A percentile compares a stretch with the other conserved stretches of the same genome.
Conservation (phyloP, 2,797 vertebrate species). For the Cheirogaleus major region DNA sequence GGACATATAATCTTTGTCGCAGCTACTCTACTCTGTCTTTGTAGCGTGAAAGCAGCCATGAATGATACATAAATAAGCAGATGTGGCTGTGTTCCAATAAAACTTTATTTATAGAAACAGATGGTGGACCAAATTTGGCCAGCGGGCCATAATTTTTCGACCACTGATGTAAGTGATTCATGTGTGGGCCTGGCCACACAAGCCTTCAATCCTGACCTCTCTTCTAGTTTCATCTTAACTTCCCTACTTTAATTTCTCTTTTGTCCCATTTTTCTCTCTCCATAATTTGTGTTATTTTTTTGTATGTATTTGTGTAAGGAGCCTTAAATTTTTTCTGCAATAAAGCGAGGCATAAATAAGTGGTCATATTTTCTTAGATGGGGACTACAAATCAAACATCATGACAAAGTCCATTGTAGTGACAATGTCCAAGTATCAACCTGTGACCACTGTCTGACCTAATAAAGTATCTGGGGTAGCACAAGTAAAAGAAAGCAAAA, state of each 20-base stretch:
- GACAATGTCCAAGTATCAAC: neutral
- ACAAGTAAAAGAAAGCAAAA: neutral
- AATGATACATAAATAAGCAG: neutral
- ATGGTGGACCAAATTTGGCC: neutral
- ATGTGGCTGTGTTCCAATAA: neutral
- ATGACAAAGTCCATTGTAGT: neutral
- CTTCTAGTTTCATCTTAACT: neutral
- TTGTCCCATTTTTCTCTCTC: neutral
- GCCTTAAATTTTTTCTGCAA: neutral
- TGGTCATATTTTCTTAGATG: neutral
- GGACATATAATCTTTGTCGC: neutral
- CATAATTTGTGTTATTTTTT: neutral
- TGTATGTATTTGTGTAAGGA: neutral
- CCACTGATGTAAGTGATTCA: neutral
- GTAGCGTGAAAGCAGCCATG: neutral
- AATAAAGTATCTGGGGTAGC: neutral
- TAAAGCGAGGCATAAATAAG: neutral
- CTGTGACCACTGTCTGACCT: neutral
- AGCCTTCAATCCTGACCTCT: neutral
- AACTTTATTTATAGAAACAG: slow-evolving; percentile 34
- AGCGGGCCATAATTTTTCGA: neutral
- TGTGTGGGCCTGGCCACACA: neutral
- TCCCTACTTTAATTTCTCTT: neutral
- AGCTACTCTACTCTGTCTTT: neutral
- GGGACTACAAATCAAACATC: neutral